Evolutionary conservation across 2,888 invertebrate genomes (phyloP), one percentile per base, ranked within the genome.

Genomic region (Megaustenia siamemsis): DNA sequence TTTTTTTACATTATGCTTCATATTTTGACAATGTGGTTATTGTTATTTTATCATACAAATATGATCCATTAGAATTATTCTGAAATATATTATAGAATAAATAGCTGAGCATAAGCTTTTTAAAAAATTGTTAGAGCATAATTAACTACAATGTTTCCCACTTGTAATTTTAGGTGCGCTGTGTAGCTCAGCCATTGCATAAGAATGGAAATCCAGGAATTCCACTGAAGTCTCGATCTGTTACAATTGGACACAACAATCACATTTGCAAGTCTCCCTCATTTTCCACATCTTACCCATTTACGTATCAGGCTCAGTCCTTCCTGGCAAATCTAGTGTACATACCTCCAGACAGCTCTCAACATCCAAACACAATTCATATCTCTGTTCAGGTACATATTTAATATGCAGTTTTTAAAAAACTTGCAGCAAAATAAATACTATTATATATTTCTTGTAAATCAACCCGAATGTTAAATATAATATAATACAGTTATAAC

Each of bases 331-430:
- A 88, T 18, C 88, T 94, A 40, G 90, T 92, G 24, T 94, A 94
- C 84, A 88, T 94, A 0, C 89, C 89, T 10, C 91, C 92, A 21
- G 85, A 85, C 12, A 60, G 71, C 3, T 53, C 81, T 24, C 73
- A 86, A 1, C 93, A 94, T 87, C 92, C 94, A 28, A 94, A 94
- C 89, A 93, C 92, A 12, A 89, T 94, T 28, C 93, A 93, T 79
- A 92, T 94, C 35, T 83, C 83, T 18, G 63, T 83, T 56, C 83
- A 83, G 83, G 83, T 78, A 45, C 21, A 32, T 63, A 35, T 76
- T 35, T 10, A 38, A 6, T n/a, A n/a, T n/a, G n/a, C n/a, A n/a
- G n/a, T n/a, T n/a, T n/a, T n/a, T n/a, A n/a, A n/a, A n/a, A n/a
- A n/a, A n/a, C n/a, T n/a, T n/a, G n/a, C n/a, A n/a, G n/a, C n/a